Percentiles rank a stretch among this genome's conserved stretches.
phyloP scores from a whole-genome alignment of 2,888 invertebrate genomes.

The Drosophila lacicola region DNA sequence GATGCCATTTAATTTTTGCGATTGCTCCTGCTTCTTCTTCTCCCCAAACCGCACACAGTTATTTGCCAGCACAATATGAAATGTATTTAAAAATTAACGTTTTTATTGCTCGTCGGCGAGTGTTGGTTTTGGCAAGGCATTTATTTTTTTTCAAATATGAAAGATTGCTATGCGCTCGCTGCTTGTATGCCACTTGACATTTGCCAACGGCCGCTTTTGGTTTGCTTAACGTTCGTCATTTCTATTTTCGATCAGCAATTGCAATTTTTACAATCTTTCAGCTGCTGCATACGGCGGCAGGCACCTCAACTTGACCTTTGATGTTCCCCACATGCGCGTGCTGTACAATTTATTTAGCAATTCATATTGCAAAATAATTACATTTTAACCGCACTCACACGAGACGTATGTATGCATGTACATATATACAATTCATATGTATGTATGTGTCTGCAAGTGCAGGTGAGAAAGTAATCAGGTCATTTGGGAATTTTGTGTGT shows the following conservation, averaged over 20 bases:
- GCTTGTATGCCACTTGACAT: slow-evolving; percentile 49
- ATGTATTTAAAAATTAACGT: slow-evolving; percentile 32
- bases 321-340: slow-evolving; percentile 15
- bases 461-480: slow-evolving; percentile 44
- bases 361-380: slow-evolving; percentile 33
- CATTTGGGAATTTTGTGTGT: slow-evolving; percentile 34
- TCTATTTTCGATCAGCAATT: slow-evolving; percentile 49
- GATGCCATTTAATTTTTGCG: slow-evolving; percentile 29
- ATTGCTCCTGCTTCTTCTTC: slow-evolving; percentile 8
- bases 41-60: slow-evolving; percentile 12
- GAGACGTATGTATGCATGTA: background rate
- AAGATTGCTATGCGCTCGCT: background rate
- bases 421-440: slow-evolving; percentile 1
- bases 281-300: slow-evolving; percentile 26
- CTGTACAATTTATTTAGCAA: slow-evolving; percentile 31
- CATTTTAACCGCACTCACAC: slow-evolving; percentile 14
- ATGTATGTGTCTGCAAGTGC: slow-evolving; percentile 9
- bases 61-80: slow-evolving; percentile 32
- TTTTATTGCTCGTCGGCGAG: slow-evolving; percentile 27
- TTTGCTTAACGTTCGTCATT: slow-evolving; percentile 38
- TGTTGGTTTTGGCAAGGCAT: slow-evolving; percentile 33
- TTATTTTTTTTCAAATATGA: slow-evolving; percentile 22
- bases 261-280: slow-evolving; percentile 32
- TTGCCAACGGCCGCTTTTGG: slow-evolving; percentile 32
- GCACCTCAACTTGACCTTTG: slow-evolving; percentile 43